A percentile compares a stretch with the other conserved stretches of the same genome.
These are phyloP conservation scores for Napeogenes inachia DNA, from an alignment of 2,888 invertebrate species.

Conservation along the genomic window DNA sequence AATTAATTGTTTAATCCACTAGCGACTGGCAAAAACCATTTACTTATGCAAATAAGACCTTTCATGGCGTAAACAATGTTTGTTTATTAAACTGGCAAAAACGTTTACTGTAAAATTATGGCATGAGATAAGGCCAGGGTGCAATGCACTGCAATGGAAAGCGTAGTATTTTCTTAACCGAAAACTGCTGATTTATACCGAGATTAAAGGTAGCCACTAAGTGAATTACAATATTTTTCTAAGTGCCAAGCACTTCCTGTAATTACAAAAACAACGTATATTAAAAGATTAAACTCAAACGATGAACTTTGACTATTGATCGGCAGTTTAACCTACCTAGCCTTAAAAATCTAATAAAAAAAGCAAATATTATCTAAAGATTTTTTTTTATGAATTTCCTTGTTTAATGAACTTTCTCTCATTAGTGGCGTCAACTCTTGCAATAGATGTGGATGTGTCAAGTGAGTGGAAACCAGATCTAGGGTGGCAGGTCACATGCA, in stretches of 20 bases:
- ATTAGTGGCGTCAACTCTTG: conserved; percentile 34
- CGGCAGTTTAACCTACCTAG: no score
- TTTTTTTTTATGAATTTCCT: no score
- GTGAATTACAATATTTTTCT: no score
- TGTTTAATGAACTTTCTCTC: neutral
- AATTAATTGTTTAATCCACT: conserved; percentile 64
- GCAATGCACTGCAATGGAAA: conserved; percentile 12
- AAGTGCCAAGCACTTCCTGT: no score
- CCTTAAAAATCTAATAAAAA: no score
- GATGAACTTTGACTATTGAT: no score
- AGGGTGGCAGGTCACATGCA: conserved; percentile 58
- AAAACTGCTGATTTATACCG: no score
- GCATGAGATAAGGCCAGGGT: conserved; percentile 21
- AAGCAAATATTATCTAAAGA: no score
- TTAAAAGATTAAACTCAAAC: no score
- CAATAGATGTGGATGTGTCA: conserved; percentile 46
- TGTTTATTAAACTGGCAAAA: conserved; percentile 23
- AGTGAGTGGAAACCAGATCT: conserved; percentile 48
- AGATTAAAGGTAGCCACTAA: no score
- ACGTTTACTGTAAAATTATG: conserved; percentile 18
- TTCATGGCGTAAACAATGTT: conserved; percentile 23
- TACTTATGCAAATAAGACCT: conserved; percentile 38
- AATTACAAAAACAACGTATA: no score
- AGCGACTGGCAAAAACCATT: conserved; percentile 36
- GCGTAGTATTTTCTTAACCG: neutral